Evolutionary conservation across 2,797 vertebrate genomes (phyloP).

Genomic region (Remorina albescens): DNA sequence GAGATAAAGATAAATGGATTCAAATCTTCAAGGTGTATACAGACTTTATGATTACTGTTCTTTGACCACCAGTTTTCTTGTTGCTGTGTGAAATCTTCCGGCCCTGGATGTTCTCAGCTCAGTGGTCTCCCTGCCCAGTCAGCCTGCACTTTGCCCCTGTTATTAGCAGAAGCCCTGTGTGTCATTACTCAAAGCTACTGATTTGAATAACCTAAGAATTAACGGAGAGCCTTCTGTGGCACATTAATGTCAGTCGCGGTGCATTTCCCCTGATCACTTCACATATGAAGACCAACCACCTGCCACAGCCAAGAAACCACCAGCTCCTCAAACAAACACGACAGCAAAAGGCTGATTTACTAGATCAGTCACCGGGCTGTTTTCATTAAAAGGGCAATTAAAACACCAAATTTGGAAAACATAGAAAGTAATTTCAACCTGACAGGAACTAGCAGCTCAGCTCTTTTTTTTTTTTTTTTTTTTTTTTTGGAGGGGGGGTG

Average conservation of each 20-base stretch:
- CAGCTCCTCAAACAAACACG: slow-evolving; percentile 4
- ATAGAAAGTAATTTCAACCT: slow-evolving; percentile 11
- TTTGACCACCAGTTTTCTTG: background rate
- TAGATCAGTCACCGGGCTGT: no score
- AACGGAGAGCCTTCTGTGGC: slow-evolving; percentile 3
- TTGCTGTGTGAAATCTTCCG: background rate
- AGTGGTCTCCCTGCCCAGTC: no score
- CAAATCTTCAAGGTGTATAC: background rate
- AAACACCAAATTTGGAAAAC: no score
- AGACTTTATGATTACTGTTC: background rate
- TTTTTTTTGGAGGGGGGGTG: no score
- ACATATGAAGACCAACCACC: slow-evolving; percentile 32
- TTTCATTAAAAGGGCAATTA: no score
- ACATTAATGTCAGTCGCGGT: no score
- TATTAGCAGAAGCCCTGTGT: slow-evolving; percentile 17
- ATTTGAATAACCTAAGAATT: slow-evolving; percentile 61
- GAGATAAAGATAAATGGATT: background rate
- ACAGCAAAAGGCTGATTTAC: background rate
- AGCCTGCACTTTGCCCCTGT: no score
- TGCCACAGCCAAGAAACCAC: slow-evolving; percentile 15
- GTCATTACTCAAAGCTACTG: slow-evolving; percentile 38
- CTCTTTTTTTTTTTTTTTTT: no score
- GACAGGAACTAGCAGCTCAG: background rate
- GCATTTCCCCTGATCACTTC: slow-evolving; percentile 74
- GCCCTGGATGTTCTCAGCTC: background rate